phyloP scores from a whole-genome alignment of 2,797 vertebrate genomes.

The Limosa lapponica region DNA sequence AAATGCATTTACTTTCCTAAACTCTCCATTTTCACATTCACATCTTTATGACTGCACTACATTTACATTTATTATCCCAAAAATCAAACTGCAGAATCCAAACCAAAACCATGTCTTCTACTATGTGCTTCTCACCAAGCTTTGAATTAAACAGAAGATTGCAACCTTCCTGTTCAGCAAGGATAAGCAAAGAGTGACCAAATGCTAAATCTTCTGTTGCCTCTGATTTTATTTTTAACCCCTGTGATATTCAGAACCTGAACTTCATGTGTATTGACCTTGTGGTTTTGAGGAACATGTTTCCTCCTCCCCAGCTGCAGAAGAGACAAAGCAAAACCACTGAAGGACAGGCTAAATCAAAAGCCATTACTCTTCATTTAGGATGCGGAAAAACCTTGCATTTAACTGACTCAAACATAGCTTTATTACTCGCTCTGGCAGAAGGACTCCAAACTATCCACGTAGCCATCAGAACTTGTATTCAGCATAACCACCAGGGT shows the following conservation, averaged over 20 bases:
- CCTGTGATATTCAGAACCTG: background rate
- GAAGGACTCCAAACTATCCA: background rate
- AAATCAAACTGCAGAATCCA: background rate
- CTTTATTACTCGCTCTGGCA: background rate
- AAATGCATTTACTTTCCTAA: background rate
- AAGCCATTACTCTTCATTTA: background rate
- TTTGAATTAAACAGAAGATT: background rate
- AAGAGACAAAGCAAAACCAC: background rate
- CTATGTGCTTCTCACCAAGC: background rate
- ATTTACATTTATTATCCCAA: background rate
- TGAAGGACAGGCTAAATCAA: background rate
- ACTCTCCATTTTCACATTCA: background rate
- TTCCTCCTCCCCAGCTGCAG: background rate
- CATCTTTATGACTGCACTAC: conserved; percentile 1
- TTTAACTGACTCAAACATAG: background rate
- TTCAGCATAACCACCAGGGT: background rate
- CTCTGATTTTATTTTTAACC: background rate
- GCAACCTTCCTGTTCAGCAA: conserved; percentile 29
- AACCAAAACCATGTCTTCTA: background rate
- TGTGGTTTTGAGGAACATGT: background rate
- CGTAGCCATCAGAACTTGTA: background rate
- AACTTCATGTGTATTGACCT: background rate
- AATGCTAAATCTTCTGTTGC: background rate
- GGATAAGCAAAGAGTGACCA: conserved; percentile 1
- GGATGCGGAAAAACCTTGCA: background rate